Evolutionary conservation across 2,888 invertebrate species (phyloP).

Genomic region (Eristalis tenax): DNA sequence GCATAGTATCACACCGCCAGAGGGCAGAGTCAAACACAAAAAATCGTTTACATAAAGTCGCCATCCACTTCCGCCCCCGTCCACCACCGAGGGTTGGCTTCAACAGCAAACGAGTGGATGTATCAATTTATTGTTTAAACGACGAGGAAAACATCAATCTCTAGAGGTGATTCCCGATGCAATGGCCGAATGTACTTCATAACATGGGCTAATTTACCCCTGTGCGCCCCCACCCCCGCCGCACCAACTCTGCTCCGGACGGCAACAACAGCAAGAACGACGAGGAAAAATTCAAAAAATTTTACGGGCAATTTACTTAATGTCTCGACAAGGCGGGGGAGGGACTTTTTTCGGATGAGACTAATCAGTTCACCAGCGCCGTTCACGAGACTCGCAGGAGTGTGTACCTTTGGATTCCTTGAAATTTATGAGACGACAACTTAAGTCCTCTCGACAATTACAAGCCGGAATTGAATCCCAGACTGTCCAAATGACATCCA

Average conservation of each 20-base stretch:
- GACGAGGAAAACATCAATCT: slow-evolving; percentile 10
- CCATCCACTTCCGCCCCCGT: not conserved
- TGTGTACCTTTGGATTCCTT: slow-evolving; percentile 29
- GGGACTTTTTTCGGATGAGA: not conserved
- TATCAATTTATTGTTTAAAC: slow-evolving; percentile 7
- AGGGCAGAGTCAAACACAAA: not conserved
- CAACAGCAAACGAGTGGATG: not conserved
- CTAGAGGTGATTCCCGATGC: slow-evolving; percentile 16
- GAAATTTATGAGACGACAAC: slow-evolving; percentile 42
- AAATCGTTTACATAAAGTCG: not conserved
- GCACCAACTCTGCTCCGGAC: not conserved
- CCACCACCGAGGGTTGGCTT: not conserved
- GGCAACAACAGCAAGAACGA: not conserved
- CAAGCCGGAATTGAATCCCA: slow-evolving; percentile 51
- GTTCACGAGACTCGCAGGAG: too few species aligned
- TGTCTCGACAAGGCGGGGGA: slow-evolving; percentile 19
- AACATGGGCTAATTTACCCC: not conserved
- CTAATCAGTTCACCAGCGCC: not conserved
- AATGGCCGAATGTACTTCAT: slow-evolving; percentile 3
- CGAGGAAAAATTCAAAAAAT: not conserved
- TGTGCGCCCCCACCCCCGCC: not conserved
- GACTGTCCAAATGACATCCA: slow-evolving; percentile 45
- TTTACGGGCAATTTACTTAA: slow-evolving; percentile 45
- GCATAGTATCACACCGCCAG: not conserved
- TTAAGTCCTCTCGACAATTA: slow-evolving; percentile 58